Conservation (phyloP, 2,797 vertebrate species). For the Psittacula echo region DNA sequence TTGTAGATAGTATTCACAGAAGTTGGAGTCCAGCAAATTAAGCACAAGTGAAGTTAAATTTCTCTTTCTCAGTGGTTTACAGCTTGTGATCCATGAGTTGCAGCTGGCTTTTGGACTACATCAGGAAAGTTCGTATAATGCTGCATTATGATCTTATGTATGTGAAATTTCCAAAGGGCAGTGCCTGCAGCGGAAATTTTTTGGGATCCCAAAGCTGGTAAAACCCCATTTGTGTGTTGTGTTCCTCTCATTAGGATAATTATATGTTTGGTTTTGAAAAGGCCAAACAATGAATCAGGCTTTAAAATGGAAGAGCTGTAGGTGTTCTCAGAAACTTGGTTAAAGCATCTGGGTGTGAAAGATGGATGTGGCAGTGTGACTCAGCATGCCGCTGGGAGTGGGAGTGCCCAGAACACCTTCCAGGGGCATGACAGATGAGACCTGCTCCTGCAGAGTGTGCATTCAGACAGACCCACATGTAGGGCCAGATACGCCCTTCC, state of each 20-base stretch:
- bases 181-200: not conserved
- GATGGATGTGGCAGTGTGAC: not conserved
- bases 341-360: not conserved
- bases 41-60: not conserved
- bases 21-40: not conserved
- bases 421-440: not conserved
- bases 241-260: not conserved
- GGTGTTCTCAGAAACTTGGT: constrained; percentile 10
- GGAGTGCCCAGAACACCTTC: not conserved
- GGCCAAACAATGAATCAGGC: constrained; percentile 57
- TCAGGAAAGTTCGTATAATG: not conserved
- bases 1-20: not conserved
- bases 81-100: not conserved
- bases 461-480: rapidly evolving
- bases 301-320: constrained; percentile 45
- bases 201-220: not conserved
- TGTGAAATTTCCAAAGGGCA: not conserved
- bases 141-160: not conserved
- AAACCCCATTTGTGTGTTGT: not conserved
- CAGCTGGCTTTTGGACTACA: not conserved
- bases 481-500: not conserved
- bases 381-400: not conserved
- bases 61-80: not conserved
- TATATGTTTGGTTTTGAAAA: constrained; percentile 43
- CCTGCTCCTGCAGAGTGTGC: rapidly evolving